These are phyloP conservation scores for Salvelinus fontinalis DNA, from an alignment of 2,113 vertebrate genomes.

Conservation along the genomic window DNA sequence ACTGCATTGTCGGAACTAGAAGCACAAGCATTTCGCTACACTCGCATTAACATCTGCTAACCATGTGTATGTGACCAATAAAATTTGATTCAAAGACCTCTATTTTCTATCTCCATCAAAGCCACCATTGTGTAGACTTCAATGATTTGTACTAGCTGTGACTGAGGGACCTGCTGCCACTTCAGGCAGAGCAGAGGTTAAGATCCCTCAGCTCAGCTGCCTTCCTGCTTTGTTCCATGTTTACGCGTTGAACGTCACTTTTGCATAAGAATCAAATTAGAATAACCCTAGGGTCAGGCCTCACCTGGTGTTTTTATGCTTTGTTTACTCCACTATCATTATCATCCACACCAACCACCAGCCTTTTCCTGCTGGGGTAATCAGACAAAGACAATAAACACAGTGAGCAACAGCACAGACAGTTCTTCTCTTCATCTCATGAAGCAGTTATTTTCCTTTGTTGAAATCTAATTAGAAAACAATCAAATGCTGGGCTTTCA, in stretches of 20 bases:
- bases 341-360: not conserved
- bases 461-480: conserved; percentile 11
- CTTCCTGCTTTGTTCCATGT: not conserved
- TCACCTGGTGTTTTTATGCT: conserved; percentile 15
- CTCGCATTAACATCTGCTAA: too few species aligned
- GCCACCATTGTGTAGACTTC: not conserved
- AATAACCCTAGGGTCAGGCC: conserved; percentile 6
- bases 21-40: too few species aligned
- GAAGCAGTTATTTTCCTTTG: conserved; percentile 10
- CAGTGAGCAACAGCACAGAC: not conserved
- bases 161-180: not conserved
- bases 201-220: not conserved
- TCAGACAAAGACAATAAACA: not conserved
- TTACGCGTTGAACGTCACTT: conserved; percentile 46
- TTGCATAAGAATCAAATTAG: conserved; percentile 21
- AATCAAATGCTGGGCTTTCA: not conserved
- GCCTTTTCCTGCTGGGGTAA: conserved; percentile 12
- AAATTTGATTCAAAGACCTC: not conserved
- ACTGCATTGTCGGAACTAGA: too few species aligned
- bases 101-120: conserved; percentile 6
- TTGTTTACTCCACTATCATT: conserved; percentile 20
- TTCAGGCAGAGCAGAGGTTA: not conserved
- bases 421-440: conserved; percentile 34
- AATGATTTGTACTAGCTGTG: not conserved
- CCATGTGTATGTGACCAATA: too few species aligned